Evolutionary conservation across 2,797 vertebrate genomes (phyloP), one percentile per base, ranked within the genome.

Genomic region (Peromyscus nudipes): DNA sequence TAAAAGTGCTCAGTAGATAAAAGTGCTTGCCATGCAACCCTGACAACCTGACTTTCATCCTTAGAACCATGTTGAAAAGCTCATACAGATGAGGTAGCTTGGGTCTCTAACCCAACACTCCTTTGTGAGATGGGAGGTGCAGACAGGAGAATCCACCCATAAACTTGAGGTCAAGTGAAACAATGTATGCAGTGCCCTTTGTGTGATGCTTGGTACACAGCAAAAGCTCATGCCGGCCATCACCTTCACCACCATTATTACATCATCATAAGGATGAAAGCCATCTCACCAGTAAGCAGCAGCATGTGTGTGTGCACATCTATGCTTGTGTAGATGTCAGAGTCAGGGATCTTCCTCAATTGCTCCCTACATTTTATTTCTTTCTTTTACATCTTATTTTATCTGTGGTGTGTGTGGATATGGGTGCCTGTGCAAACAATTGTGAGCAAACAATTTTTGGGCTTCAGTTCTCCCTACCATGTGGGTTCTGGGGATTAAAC

Each of bases 221-320:
- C 2, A 23, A 46, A 89, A 69, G 29, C 49, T 65, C 55, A 4
- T 16, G 8, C 40, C 25, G 27, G 84, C 46, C 7, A 8, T 29
- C 2, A 49, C 8, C n/a, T 31, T 14, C 2, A 23, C 6, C 2
- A 17, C 6, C 12, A 21, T 8, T 31, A 13, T 1, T 0, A 12
- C 7, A 9, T 3, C 2, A 55, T 55, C 55, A 3, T 4, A 25
- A 71, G 21, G 81, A 57, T 1, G 71, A 81, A 91, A 21, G 87
- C 8, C 87, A 76, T 12, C 99, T 98, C 97, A 99, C 99, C 99
- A 0, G 99, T 99, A 98, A 99, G 99, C 97, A 99, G 98, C 93
- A 99, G 98, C 98, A 99, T 98, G n/a, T 57, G 25, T 87, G 2
- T 57, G 29, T 57, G 7, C 46, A 71, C 4, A 49, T 85, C 14